These are phyloP conservation scores for Panopea generosa DNA, from an alignment of 2,888 invertebrate genomes.

Conservation along the genomic window DNA sequence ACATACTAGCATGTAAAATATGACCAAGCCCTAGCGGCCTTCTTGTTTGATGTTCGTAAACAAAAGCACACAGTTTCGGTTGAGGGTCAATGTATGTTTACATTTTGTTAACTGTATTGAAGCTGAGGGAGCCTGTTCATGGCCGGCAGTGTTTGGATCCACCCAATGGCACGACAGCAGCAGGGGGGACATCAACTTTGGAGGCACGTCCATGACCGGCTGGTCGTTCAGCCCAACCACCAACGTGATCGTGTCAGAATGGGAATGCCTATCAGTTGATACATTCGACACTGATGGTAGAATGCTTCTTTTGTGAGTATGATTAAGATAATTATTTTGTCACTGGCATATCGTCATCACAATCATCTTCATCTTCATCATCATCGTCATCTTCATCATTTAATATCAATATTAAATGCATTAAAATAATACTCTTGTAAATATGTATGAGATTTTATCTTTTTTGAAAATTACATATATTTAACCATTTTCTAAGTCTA, in stretches of 20 bases:
- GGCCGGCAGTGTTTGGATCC: conserved; percentile 40
- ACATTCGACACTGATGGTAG: conserved; percentile 38
- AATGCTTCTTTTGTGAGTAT: conserved; percentile 47
- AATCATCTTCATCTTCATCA: neutral
- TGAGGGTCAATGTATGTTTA: too few species aligned
- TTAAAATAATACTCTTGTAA: too few species aligned
- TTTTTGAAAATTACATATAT: too few species aligned
- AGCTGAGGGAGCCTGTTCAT: conserved; percentile 42
- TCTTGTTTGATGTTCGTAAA: too few species aligned
- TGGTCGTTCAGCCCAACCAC: conserved; percentile 17
- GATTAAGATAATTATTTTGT: neutral
- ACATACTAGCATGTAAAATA: too few species aligned
- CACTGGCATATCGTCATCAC: neutral
- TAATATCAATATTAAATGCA: too few species aligned
- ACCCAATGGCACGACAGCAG: conserved; percentile 42
- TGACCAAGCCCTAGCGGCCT: too few species aligned
- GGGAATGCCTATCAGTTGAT: conserved; percentile 40
- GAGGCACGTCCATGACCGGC: conserved; percentile 37
- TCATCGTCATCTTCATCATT: too few species aligned
- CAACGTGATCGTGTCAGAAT: conserved; percentile 2
- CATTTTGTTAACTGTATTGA: too few species aligned
- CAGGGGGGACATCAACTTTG: conserved; percentile 38
- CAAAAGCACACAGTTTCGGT: too few species aligned
- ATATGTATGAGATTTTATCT: too few species aligned
- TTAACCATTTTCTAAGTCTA: too few species aligned